phyloP scores from a whole-genome alignment of 2,888 invertebrate species.

The Luffia ferchaultella region DNA sequence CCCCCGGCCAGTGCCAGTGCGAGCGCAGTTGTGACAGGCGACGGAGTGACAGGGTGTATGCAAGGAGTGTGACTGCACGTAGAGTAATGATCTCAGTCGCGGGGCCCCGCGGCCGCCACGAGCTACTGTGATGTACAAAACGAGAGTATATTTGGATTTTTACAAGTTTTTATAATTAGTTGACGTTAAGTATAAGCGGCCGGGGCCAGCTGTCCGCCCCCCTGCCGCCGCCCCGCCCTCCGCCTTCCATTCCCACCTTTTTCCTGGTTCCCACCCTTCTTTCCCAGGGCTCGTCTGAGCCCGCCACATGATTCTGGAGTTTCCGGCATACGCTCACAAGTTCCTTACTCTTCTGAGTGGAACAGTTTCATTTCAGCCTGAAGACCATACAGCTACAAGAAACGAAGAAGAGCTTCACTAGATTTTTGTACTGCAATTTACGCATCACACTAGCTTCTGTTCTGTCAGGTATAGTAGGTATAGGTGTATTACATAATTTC shows the following conservation, averaged over 20 bases:
- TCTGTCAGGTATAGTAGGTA: too few relatives aligned
- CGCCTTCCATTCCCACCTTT: constrained; percentile 18
- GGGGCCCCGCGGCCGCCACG: constrained; percentile 22
- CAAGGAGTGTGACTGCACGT: constrained; percentile 37
- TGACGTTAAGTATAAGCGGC: constrained; percentile 55
- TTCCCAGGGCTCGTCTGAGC: constrained; percentile 41
- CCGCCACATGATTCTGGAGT: constrained; percentile 35
- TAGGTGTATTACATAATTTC: too few relatives aligned
- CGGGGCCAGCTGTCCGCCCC: constrained; percentile 21
- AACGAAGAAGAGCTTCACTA: too few relatives aligned
- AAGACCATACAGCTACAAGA: too few relatives aligned
- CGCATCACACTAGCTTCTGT: too few relatives aligned
- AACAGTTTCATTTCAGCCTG: neutral
- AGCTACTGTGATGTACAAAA: constrained; percentile 65
- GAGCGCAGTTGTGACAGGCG: neutral
- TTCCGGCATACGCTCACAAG: neutral
- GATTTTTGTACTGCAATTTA: too few relatives aligned
- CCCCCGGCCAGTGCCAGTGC: constrained; percentile 12
- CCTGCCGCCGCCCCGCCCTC: constrained; percentile 49
- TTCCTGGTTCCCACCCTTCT: constrained; percentile 25
- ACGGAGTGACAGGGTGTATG: neutral
- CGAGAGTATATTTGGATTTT: constrained; percentile 59
- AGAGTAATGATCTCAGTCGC: constrained; percentile 60
- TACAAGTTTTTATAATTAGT: constrained; percentile 66
- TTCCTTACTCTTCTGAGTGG: constrained; percentile 3